Percentiles rank a stretch among this genome's conserved stretches.
Conservation (phyloP, 2,888 invertebrate genomes). For the Trilocha varians region DNA sequence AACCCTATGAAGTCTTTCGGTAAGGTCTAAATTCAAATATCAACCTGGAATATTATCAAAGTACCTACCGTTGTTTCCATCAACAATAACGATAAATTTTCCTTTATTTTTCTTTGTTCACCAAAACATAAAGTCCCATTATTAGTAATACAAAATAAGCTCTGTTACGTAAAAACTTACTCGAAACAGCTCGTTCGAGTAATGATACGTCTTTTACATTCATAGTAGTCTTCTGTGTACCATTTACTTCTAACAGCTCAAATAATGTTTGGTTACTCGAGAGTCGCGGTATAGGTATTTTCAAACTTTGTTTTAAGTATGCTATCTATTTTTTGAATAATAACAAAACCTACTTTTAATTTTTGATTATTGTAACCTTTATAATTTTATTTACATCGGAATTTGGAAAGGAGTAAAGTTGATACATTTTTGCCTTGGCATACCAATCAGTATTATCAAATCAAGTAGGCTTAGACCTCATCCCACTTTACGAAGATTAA, state of each 20-base stretch:
- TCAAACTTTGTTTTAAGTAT: constrained; percentile 13
- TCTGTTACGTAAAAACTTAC: neutral
- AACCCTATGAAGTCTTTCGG: too few species aligned
- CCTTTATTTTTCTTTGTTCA: neutral
- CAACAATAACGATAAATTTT: neutral
- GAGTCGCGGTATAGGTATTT: constrained; percentile 36
- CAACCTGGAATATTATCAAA: too few species aligned
- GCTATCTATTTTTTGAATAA: neutral
- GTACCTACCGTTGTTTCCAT: too few species aligned
- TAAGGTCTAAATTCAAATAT: too few species aligned
- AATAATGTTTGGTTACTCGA: constrained; percentile 27
- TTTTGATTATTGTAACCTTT: too few species aligned
- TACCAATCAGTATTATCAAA: too few species aligned
- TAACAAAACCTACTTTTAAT: too few species aligned
- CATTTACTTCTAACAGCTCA: constrained; percentile 15
- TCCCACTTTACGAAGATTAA: too few species aligned
- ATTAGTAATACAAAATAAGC: neutral
- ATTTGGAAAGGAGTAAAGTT: too few species aligned
- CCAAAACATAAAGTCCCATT: neutral
- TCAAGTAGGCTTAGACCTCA: too few species aligned
- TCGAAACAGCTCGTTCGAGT: neutral
- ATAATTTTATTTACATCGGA: neutral
- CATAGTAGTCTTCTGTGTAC: constrained; percentile 3
- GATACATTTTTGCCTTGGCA: too few species aligned
- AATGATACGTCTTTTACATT: neutral